These are phyloP conservation scores for Zalophus californianus DNA, from an alignment of 2,797 vertebrate genomes.

Conservation along the genomic window DNA sequence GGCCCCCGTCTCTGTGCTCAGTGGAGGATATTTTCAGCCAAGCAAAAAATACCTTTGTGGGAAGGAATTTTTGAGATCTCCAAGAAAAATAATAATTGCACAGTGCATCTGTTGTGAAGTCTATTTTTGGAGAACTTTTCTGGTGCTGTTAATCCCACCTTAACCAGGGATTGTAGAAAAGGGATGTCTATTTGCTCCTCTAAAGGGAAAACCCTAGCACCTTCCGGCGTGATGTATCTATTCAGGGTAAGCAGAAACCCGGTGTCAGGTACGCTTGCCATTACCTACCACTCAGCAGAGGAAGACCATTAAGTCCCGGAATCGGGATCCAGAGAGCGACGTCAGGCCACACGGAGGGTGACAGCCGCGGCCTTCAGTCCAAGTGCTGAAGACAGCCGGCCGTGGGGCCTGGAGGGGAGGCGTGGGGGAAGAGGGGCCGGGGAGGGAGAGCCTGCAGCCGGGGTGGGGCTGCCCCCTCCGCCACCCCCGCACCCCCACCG, in stretches of 20 bases:
- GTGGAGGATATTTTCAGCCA: conserved; percentile 60
- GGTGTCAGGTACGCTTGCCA: fast-evolving
- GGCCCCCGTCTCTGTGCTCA: background rate
- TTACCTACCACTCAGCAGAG: background rate
- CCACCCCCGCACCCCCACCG: background rate
- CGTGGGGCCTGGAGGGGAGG: background rate
- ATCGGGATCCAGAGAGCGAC: fast-evolving
- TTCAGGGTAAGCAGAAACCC: background rate
- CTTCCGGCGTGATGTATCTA: background rate
- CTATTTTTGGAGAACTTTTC: background rate
- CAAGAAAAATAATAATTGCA: conserved; percentile 8
- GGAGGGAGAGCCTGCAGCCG: background rate
- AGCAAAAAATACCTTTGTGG: conserved; percentile 26
- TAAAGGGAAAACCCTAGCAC: fast-evolving
- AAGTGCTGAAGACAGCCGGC: fast-evolving
- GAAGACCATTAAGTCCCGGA: background rate
- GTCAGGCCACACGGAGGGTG: fast-evolving
- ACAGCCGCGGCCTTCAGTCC: background rate
- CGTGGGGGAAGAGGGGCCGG: fast-evolving
- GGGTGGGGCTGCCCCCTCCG: background rate
- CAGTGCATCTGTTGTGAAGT: background rate
- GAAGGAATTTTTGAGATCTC: conserved; percentile 54
- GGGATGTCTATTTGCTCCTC: fast-evolving
- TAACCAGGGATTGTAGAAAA: background rate
- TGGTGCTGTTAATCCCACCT: fast-evolving